Conservation (phyloP, 2,888 invertebrate genomes). For the Synanthedon tipuliformis region DNA sequence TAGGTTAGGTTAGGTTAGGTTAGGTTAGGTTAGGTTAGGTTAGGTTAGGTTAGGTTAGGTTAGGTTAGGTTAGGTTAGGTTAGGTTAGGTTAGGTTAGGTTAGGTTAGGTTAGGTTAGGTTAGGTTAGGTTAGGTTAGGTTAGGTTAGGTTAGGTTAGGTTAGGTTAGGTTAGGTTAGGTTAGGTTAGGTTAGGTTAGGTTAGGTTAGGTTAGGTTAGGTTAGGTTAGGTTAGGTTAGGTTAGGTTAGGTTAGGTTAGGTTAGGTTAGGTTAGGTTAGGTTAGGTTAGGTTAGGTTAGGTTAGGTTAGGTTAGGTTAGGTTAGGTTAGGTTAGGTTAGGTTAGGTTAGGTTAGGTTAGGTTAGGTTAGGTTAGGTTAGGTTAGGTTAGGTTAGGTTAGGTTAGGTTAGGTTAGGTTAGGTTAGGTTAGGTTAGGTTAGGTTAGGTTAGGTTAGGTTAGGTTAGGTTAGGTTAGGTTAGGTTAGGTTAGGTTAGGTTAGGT, state of each 20-base stretch:
- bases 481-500: background rate
- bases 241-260: background rate
- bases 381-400: background rate
- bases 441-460: background rate
- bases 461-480: background rate
- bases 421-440: background rate
- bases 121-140: background rate
- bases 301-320: background rate
- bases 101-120: background rate
- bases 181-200: background rate
- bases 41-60: background rate
- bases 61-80: background rate
- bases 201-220: background rate
- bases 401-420: background rate
- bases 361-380: background rate
- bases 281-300: background rate
- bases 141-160: background rate
- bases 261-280: background rate
- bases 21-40: constrained; percentile 1
- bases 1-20: constrained; percentile 2
- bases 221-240: background rate
- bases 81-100: background rate
- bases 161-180: background rate
- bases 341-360: background rate
- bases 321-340: background rate